phyloP scores from a whole-genome alignment of 2,113 vertebrate species.

The Pangasianodon hypophthalmus region DNA sequence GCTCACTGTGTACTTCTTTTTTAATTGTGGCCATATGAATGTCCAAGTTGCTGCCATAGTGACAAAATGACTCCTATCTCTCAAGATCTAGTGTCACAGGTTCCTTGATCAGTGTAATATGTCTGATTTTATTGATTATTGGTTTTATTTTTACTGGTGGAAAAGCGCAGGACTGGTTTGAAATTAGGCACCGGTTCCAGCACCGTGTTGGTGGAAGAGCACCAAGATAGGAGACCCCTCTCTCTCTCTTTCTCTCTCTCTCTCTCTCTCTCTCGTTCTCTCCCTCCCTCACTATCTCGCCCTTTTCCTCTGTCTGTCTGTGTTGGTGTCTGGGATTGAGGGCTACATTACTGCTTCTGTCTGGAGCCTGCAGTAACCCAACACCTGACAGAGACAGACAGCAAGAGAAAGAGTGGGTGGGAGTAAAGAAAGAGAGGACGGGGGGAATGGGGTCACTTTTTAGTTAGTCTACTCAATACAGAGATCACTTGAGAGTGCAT shows the following conservation, averaged over 20 bases:
- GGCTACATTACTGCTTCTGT: constrained; percentile 64
- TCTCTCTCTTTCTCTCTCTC: background rate
- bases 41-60: background rate
- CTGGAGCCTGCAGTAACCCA: constrained; percentile 74
- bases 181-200: background rate
- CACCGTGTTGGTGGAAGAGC: background rate
- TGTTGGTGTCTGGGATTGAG: constrained; percentile 49
- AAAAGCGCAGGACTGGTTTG: background rate
- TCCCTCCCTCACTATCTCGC: background rate
- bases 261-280: background rate
- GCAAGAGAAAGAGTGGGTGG: constrained; percentile 49
- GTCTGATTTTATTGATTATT: background rate
- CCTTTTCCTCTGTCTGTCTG: constrained; percentile 17
- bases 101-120: background rate
- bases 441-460: constrained; percentile 59
- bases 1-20: background rate
- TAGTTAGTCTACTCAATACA: constrained; percentile 66
- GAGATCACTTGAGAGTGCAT: constrained; percentile 67
- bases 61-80: background rate
- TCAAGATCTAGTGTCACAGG: background rate
- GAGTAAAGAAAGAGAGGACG: constrained; percentile 34
- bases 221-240: background rate
- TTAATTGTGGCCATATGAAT: background rate
- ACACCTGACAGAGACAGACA: constrained; percentile 60
- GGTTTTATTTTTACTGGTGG: too few relatives aligned